Percentiles rank a stretch among this genome's conserved stretches.
These are phyloP conservation scores for Taenaris catops DNA, from an alignment of 2,888 invertebrate genomes.

Conservation along the genomic window DNA sequence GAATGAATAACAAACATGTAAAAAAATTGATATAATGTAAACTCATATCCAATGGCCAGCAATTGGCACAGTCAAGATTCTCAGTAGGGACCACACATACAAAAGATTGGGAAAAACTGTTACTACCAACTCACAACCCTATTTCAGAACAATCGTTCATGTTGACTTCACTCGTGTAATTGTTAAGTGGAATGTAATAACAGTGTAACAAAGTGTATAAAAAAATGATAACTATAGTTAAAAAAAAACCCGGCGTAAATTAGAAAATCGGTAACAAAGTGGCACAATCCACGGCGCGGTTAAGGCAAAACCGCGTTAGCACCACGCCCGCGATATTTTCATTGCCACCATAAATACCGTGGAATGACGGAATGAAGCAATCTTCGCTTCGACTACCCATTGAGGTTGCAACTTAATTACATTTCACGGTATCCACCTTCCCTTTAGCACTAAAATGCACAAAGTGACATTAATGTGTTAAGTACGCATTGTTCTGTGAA, in stretches of 20 bases:
- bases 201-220: conserved; percentile 9
- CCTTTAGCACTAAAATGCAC: conserved; percentile 22
- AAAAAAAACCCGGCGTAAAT: conserved; percentile 21
- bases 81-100: too few relatives aligned
- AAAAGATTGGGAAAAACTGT: too few relatives aligned
- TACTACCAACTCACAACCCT: too few relatives aligned
- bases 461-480: conserved; percentile 24
- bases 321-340: conserved; percentile 49
- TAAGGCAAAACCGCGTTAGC: conserved; percentile 36
- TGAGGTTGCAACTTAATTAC: conserved; percentile 51
- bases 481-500: conserved; percentile 25
- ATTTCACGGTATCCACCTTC: conserved; percentile 32
- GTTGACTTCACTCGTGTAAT: conserved; percentile 6
- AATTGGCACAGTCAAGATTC: too few relatives aligned
- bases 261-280: conserved; percentile 32
- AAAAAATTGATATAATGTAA: too few relatives aligned
- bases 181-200: conserved; percentile 1
- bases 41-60: too few relatives aligned
- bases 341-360: conserved; percentile 46
- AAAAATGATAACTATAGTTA: conserved; percentile 5
- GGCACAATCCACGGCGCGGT: conserved; percentile 38
- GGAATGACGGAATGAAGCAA: conserved; percentile 34
- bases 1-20: too few relatives aligned
- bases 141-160: too few relatives aligned
- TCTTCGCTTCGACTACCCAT: conserved; percentile 41